Conservation (phyloP, 2,113 vertebrate genomes). For the Antigone vipio region DNA sequence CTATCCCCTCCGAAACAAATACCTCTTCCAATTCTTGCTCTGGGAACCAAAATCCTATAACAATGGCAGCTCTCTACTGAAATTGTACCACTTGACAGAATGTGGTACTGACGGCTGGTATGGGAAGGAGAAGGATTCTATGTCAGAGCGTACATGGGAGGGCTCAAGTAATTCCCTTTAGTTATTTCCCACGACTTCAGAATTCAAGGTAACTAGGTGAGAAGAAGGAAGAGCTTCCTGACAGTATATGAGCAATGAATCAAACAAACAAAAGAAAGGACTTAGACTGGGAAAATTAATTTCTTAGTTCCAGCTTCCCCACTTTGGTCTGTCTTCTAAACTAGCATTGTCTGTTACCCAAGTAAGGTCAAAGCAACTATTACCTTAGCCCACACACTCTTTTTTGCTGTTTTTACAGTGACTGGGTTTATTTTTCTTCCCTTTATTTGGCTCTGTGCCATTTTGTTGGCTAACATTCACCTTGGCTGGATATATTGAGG, state of each 20-base stretch:
- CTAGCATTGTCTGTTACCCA: not conserved
- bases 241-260: not conserved
- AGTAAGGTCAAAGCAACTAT: not conserved
- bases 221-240: not conserved
- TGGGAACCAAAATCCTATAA: not conserved
- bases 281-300: not conserved
- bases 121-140: not conserved
- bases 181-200: not conserved
- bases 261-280: not conserved
- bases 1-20: not conserved
- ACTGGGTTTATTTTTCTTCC: constrained; percentile 23
- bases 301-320: not conserved
- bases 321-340: not conserved
- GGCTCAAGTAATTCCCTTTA: not conserved
- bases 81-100: not conserved
- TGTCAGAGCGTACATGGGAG: not conserved
- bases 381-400: not conserved
- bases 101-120: not conserved
- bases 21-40: not conserved
- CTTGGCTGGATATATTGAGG: not conserved
- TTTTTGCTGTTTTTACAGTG: not conserved
- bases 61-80: not conserved
- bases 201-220: not conserved
- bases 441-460: not conserved
- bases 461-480: not conserved